These are phyloP conservation scores for Cerceris rybyensis DNA, from an alignment of 2,888 invertebrate species.

Conservation along the genomic window DNA sequence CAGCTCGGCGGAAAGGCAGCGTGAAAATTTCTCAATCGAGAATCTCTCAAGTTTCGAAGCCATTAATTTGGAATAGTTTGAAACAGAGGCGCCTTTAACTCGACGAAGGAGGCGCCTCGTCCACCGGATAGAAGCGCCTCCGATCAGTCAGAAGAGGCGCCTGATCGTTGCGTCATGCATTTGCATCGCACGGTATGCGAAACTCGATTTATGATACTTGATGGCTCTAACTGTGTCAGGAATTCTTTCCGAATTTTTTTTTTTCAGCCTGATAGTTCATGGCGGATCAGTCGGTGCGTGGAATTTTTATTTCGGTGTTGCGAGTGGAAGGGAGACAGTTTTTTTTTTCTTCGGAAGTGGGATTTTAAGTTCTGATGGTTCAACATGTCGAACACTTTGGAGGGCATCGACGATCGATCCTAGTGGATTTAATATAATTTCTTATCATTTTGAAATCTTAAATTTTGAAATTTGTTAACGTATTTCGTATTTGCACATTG, in stretches of 20 bases:
- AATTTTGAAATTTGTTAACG: no score
- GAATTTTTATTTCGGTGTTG: no score
- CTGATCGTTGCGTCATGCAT: conserved; percentile 50
- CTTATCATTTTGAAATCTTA: no score
- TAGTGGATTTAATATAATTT: no score
- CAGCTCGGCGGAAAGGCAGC: neutral
- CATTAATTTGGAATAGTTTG: conserved; percentile 40
- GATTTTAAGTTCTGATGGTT: no score
- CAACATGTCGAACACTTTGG: no score
- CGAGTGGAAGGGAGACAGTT: no score
- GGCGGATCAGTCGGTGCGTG: no score
- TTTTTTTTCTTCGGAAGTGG: no score
- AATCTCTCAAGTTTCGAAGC: conserved; percentile 8
- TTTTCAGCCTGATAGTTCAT: no score
- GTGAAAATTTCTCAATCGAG: conserved; percentile 22
- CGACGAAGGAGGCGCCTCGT: conserved; percentile 40
- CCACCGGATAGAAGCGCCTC: conserved; percentile 42
- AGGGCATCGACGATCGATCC: no score
- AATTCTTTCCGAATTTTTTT: neutral
- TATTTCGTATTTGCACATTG: no score
- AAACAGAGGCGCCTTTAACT: conserved; percentile 53
- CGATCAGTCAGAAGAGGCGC: conserved; percentile 50
- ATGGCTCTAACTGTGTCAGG: neutral
- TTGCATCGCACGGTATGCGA: conserved; percentile 48
- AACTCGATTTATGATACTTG: conserved; percentile 29